phyloP scores from a whole-genome alignment of 2,113 vertebrate species.

The Neopipo cinnamomea region DNA sequence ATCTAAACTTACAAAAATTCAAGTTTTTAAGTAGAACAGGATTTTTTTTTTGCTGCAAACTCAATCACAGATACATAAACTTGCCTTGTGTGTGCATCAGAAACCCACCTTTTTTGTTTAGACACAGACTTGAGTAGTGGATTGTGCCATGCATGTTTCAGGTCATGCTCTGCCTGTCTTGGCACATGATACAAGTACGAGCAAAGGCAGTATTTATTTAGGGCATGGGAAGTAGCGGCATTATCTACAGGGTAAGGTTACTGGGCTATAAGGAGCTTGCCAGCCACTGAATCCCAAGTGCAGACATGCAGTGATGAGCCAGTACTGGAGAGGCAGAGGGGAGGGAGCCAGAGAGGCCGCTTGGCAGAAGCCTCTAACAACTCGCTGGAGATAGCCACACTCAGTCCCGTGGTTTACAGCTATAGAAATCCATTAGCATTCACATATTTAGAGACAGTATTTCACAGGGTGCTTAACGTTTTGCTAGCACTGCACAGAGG shows the following conservation, averaged over 20 bases:
- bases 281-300: not conserved
- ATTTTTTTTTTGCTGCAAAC: not conserved
- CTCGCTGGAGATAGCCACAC: not conserved
- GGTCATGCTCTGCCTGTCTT: not conserved
- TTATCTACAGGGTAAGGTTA: not conserved
- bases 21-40: not conserved
- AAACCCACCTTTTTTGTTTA: not conserved
- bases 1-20: not conserved
- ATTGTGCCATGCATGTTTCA: not conserved
- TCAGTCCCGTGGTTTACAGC: not conserved
- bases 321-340: not conserved
- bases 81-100: not conserved
- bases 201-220: not conserved
- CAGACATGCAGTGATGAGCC: fast-evolving
- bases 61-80: not conserved
- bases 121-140: not conserved
- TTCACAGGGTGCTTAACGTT: not conserved
- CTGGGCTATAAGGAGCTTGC: not conserved
- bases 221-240: not conserved
- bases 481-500: not conserved
- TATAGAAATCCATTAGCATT: not conserved
- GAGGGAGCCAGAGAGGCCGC: not conserved
- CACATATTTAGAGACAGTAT: not conserved
- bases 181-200: not conserved
- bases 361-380: not conserved